phyloP scores from a whole-genome alignment of 92 coral and sea anemone species.

The Epizoanthus rinbou region DNA sequence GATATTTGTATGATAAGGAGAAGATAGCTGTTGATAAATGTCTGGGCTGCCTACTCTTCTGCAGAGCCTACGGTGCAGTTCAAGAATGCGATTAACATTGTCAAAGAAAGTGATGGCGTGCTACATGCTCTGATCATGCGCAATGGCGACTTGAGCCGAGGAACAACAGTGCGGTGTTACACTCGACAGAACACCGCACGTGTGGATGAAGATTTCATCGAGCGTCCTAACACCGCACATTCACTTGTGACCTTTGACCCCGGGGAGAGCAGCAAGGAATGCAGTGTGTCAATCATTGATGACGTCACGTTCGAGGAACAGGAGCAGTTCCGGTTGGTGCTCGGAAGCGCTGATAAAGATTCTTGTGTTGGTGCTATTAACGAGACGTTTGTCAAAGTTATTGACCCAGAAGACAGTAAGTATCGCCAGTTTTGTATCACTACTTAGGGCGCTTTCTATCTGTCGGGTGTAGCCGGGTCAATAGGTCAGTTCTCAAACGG shows the following conservation, averaged over 20 bases:
- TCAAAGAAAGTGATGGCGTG: slow-evolving; percentile 65
- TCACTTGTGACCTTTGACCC: slow-evolving; percentile 76
- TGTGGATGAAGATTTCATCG: slow-evolving; percentile 79
- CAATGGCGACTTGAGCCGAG: slow-evolving; percentile 77
- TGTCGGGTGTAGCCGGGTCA: too few species aligned
- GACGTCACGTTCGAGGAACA: slow-evolving; percentile 74
- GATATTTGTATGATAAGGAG: too few species aligned
- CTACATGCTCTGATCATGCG: slow-evolving; percentile 74
- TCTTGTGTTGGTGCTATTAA: slow-evolving; percentile 79
- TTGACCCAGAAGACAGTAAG: slow-evolving; percentile 84
- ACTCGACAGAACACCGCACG: slow-evolving; percentile 84
- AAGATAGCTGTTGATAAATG: not conserved
- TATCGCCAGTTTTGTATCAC: not conserved
- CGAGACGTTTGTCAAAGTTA: slow-evolving; percentile 63
- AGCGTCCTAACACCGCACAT: slow-evolving; percentile 76
- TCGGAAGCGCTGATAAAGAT: slow-evolving; percentile 53
- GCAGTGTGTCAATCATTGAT: slow-evolving; percentile 71
- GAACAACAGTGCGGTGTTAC: slow-evolving; percentile 83
- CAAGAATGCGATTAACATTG: slow-evolving; percentile 47
- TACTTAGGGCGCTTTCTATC: not conserved
- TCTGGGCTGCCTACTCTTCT: not conserved
- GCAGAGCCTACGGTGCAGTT: slow-evolving; percentile 88
- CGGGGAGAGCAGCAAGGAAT: slow-evolving; percentile 72
- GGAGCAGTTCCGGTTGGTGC: slow-evolving; percentile 73
- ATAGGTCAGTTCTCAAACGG: too few species aligned